Evolutionary conservation across 2,113 vertebrate genomes (phyloP).

Genomic region (Myiopsitta monachus): DNA sequence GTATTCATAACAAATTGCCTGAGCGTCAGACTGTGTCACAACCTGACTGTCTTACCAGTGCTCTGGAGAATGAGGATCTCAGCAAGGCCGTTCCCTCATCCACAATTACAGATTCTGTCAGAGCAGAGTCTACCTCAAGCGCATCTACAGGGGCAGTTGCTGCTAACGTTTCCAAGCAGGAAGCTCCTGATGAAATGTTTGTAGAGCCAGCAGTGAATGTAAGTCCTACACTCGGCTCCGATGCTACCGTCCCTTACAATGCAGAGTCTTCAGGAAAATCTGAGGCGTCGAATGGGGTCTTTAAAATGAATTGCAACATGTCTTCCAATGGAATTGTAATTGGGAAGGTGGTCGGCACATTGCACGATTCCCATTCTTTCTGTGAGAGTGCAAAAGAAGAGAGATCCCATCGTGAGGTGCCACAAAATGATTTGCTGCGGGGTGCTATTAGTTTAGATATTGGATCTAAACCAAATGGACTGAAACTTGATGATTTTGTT

Average conservation of each 20-base stretch:
- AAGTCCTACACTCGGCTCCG: conserved; percentile 68
- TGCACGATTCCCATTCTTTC: conserved; percentile 8
- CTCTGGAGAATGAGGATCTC: conserved; percentile 60
- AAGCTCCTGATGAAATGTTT: conserved; percentile 61
- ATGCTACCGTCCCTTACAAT: conserved; percentile 80
- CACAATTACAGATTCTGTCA: conserved; percentile 65
- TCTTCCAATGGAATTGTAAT: conserved; percentile 60
- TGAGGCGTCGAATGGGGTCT: conserved; percentile 78
- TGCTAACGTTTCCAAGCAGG: conserved; percentile 48
- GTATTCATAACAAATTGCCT: conserved; percentile 82
- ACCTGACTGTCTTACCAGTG: conserved; percentile 16
- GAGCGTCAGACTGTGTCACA: conserved; percentile 58
- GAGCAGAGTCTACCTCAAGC: conserved; percentile 90
- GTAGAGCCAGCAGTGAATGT: conserved; percentile 78
- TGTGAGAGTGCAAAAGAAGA: conserved; percentile 48
- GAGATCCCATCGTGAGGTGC: conserved; percentile 44
- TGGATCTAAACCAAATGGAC: conserved; percentile 61
- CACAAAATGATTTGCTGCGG: conserved; percentile 54
- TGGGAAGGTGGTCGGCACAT: conserved; percentile 44
- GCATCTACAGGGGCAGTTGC: not conserved
- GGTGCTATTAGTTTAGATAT: conserved; percentile 68
- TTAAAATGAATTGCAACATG: conserved; percentile 75
- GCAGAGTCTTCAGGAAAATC: conserved; percentile 88
- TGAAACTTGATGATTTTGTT: conserved; percentile 35
- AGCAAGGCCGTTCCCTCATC: conserved; percentile 68